Base-by-base conservation (phyloP, 2,888 invertebrate species). In the Amiota mariae region DNA sequence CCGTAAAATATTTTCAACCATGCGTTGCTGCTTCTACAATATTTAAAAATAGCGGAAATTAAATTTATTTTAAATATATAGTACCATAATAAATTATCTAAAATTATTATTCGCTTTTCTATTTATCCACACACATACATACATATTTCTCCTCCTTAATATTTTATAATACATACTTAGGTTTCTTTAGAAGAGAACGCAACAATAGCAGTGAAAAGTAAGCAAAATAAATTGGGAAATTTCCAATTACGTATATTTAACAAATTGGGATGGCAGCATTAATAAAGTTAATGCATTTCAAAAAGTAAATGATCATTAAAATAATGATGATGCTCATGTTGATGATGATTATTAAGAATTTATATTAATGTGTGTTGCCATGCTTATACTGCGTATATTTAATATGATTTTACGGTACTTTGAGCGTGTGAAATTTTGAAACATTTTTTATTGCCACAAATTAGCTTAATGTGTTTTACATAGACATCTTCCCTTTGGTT, bases 41-140 rank as follows among this genome's bases (percentile, higher is more conserved):
- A n/a, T n/a, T n/a, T n/a, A n/a, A n/a, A n/a, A n/a, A n/a, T n/a
- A 2, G 48, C 54, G 67, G 67, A 68, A 51, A 68, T 68, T 68
- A 68, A 68, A 68, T 54, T 68, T 51, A n/a, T 36, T 36, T 36
- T 36, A 36, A 36, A 36, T 36, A 6, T 36, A n/a, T n/a, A n/a
- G n/a, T n/a, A 36, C 36, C 36, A 36, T 36, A 36, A 36, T 36
- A 36, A 36, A 36, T 36, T 36, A 36, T 36, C 3, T 36, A 6
- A 6, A 36, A 36, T 36, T 36, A 36, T 6, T 36, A 36, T 36
- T 2, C 36, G 6, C 8, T 36, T 36, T 6, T 36, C 2, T 36
- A 36, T 6, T 4, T 6, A 36, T 36, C 36, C 36, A 36, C 8
- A 2, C 6, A 6, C 6, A 24, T 2, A 3, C 3, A 24, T 3